These are phyloP conservation scores for Apis cerana DNA, from an alignment of 1,140 invertebrate genomes.

Conservation along the genomic window DNA sequence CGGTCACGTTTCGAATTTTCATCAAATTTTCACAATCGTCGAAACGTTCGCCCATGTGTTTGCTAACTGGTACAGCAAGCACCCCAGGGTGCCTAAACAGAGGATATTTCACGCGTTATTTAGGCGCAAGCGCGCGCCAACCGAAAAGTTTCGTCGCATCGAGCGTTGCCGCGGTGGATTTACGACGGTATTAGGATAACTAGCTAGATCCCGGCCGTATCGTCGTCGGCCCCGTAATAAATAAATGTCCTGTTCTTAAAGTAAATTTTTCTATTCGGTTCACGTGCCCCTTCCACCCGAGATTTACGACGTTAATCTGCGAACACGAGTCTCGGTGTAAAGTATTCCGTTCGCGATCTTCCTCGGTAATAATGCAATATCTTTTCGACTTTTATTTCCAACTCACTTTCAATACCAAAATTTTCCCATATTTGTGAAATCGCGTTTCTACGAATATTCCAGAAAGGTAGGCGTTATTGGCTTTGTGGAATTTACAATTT, in stretches of 20 bases:
- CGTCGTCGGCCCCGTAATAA: constrained; percentile 39
- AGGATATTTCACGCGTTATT: constrained; percentile 22
- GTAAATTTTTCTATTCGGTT: constrained; percentile 29
- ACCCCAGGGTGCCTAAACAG: background rate
- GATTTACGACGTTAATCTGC: constrained; percentile 56
- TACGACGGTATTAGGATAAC: constrained; percentile 56
- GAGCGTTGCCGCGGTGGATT: constrained; percentile 52
- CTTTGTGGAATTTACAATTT: no score
- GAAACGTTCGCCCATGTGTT: background rate
- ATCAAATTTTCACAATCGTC: background rate
- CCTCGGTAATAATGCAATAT: constrained; percentile 34
- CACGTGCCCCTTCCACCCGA: constrained; percentile 7
- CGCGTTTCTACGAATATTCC: no score
- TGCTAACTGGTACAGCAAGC: background rate
- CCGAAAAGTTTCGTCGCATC: constrained; percentile 39
- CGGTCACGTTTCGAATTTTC: no score
- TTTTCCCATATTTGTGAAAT: no score
- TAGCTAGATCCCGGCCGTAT: constrained; percentile 26
- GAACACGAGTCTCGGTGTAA: constrained; percentile 1
- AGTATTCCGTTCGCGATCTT: constrained; percentile 25
- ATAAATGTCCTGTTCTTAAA: constrained; percentile 49
- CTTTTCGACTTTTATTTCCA: background rate
- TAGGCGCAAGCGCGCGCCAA: background rate
- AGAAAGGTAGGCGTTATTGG: no score
- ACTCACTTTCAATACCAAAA: background rate